Percentiles rank a stretch among this genome's conserved stretches.
phyloP scores from a whole-genome alignment of 2,888 invertebrate genomes.

The Lymantria monacha region DNA sequence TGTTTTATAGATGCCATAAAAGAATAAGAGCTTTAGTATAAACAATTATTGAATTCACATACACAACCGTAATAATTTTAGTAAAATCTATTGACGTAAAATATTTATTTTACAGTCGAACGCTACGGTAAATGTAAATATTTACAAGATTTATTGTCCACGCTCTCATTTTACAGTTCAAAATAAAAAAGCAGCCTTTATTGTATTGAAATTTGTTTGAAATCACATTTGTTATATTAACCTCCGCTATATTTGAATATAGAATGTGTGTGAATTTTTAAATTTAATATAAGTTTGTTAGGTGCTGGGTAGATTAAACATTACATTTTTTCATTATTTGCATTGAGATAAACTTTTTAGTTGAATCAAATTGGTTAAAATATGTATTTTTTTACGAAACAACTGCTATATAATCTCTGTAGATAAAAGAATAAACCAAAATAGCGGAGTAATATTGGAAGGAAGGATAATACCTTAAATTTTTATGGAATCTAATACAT shows the following conservation, averaged over 20 bases:
- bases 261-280: conserved; percentile 18
- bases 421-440: too few species aligned
- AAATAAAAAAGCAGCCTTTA: conserved; percentile 22
- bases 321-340: too few species aligned
- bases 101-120: conserved; percentile 28
- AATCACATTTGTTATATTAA: conserved; percentile 21
- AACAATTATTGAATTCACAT: conserved; percentile 42
- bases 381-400: too few species aligned
- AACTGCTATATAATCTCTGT: too few species aligned
- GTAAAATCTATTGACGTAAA: conserved; percentile 24
- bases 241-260: conserved; percentile 19
- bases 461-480: too few species aligned
- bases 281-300: conserved; percentile 3
- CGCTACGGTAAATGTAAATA: conserved; percentile 31
- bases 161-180: conserved; percentile 20
- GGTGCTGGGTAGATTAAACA: too few species aligned
- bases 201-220: conserved; percentile 19
- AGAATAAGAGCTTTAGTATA: conserved; percentile 43
- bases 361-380: too few species aligned
- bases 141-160: conserved; percentile 29
- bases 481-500: too few species aligned
- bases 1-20: conserved; percentile 51
- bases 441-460: too few species aligned
- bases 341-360: too few species aligned
- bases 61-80: conserved; percentile 31